Base-by-base conservation (phyloP, 1,140 invertebrate species). In the Sitophilus oryzae region DNA sequence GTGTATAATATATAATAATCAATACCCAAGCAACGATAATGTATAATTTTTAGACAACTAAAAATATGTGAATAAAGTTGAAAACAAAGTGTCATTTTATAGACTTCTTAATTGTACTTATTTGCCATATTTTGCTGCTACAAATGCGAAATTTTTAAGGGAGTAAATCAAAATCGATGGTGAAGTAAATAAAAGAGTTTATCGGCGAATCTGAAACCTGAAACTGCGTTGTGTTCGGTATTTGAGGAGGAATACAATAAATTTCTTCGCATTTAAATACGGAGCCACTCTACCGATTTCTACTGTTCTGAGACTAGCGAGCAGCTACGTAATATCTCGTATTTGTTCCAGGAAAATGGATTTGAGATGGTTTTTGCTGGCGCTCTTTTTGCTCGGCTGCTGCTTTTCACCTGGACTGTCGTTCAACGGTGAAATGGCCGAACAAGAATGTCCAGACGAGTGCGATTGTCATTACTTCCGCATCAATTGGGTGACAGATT, bases 391-490 rank as follows among this genome's bases (percentile, higher is more conserved):
- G 19, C 8, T 36, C 21, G 18, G 22, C 20, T 15, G 22, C 38
- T 15, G 22, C 38, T 50, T 50, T 50, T 56, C 47, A 11, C 30
- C 40, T 36, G 35, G 54, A 43, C 44, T 48, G 23, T 42, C 52
- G 23, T 77, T 81, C 51, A 82, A 83, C 62, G 79, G 80, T 40
- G 81, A 83, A 51, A 70, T 79, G 50, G 75, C 76, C 58, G 82
- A 85, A 56, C 71, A 82, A 59, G 81, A 83, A 59, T 85, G 83
- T 61, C 83, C 83, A 0, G 80, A 82, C 53, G 84, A 85, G 58
- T 86, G 84, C 63, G 82, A 85, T 65, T 86, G 84, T 65, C 82
- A 86, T 73, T 86, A 84, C 70, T 85, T 85, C 71, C 76, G 84
- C 49, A 80, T 85, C 66, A 85, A 85, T 69, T 85, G 82, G 83